Evolutionary conservation across 2,888 invertebrate species (phyloP), one percentile per base, ranked within the genome.

Genomic region (Agriotes lineatus): DNA sequence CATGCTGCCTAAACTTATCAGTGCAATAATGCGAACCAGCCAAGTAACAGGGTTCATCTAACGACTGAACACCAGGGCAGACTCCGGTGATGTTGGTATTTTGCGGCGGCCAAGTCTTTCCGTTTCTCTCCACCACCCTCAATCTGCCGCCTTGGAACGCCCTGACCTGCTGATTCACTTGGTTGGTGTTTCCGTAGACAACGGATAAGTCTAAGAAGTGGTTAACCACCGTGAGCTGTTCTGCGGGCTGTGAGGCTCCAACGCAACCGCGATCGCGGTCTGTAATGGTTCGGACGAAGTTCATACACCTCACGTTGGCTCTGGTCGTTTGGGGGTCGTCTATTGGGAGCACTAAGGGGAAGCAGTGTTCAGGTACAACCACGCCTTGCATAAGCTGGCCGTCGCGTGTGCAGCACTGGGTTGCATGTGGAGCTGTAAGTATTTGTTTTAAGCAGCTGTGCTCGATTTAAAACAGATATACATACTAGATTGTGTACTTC

Each of bases 191-290:
- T 0, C 96, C 96, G 78, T 96, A 96, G 0, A 95, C 91, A 30
- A 93, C 82, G 0, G 95, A 95, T 2, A 92, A 85, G 79, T 96
- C 95, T 86, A 95, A 84, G 81, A 85, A 93, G 9, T 91, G 90
- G 25, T 93, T 92, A 0, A 93, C 91, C 9, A 86, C 87, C 6
- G 90, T 87, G 20, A 92, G 74, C 85, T 93, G 93, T 85, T 93
- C 90, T 57, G 92, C 92, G 6, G 92, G 90, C 67, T 88, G 87
- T 59, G 85, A 84, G 4, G 87, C 87, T 20, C 88, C 85, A 1
- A 90, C 88, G 75, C 93, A 91, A 54, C 90, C 87, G 66, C 90
- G 87, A 73, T 91, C 89, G 59, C 90, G 87, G 56, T 93, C 90
- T 1, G 89, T 89, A 35, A 87, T 87, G 1, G 91, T 91, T 71